Evolutionary conservation across 1,140 invertebrate genomes (phyloP).

Genomic region (Solen grandis): DNA sequence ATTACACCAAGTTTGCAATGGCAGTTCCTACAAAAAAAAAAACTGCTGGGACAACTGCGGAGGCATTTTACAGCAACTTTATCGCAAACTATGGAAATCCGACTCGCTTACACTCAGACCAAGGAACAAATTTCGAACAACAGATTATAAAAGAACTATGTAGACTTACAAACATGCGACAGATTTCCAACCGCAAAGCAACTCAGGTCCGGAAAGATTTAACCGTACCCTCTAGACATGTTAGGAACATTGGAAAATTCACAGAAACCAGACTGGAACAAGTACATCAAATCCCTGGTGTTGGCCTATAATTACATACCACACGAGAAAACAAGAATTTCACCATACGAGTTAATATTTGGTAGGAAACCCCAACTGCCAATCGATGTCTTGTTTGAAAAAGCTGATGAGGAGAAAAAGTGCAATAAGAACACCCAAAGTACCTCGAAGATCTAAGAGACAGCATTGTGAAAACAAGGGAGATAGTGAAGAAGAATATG

Average conservation of each 20-base stretch:
- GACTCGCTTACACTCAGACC: too few species aligned
- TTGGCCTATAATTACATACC: slow-evolving; percentile 50
- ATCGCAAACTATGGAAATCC: too few species aligned
- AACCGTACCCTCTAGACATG: slow-evolving; percentile 46
- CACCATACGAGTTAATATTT: slow-evolving; percentile 56
- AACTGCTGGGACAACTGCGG: too few species aligned
- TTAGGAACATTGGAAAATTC: slow-evolving; percentile 24
- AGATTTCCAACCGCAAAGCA: slow-evolving; percentile 33
- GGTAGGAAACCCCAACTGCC: slow-evolving; percentile 45
- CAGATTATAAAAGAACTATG: too few species aligned
- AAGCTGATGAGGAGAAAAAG: neutral
- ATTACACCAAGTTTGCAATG: too few species aligned
- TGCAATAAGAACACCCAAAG: neutral
- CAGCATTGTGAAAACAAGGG: neutral
- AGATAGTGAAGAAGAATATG: slow-evolving; percentile 15
- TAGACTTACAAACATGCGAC: too few species aligned
- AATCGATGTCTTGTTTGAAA: slow-evolving; percentile 31
- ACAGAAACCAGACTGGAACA: slow-evolving; percentile 51
- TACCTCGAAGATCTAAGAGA: neutral
- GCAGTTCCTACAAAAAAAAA: too few species aligned
- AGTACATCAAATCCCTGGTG: slow-evolving; percentile 24
- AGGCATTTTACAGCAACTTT: too few species aligned
- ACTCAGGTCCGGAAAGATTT: slow-evolving; percentile 16
- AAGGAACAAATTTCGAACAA: too few species aligned
- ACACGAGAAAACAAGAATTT: slow-evolving; percentile 50